Conservation (phyloP, 2,888 invertebrate genomes). For the Piscicola geometra region DNA sequence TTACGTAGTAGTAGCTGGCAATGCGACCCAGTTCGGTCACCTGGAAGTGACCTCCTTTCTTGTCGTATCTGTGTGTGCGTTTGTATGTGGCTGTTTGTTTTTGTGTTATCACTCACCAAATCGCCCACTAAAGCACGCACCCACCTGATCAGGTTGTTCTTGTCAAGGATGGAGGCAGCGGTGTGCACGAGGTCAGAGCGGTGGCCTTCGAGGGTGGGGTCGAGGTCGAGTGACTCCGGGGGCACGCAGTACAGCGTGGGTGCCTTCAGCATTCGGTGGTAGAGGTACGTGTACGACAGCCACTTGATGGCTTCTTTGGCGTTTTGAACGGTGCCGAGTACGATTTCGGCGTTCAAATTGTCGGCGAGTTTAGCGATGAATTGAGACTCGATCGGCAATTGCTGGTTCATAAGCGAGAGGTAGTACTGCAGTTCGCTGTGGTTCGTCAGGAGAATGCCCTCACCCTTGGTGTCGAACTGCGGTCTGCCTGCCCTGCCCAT, state of each 20-base stretch:
- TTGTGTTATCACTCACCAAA: too few relatives aligned
- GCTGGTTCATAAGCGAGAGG: slow-evolving; percentile 91
- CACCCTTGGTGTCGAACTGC: slow-evolving; percentile 95
- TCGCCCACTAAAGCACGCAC: neutral
- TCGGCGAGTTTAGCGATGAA: slow-evolving; percentile 86
- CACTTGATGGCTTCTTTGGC: slow-evolving; percentile 85
- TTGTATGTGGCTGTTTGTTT: neutral
- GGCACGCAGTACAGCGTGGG: slow-evolving; percentile 85
- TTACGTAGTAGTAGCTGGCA: slow-evolving; percentile 96
- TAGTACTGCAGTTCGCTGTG: slow-evolving; percentile 98
- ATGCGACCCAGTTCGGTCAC: slow-evolving; percentile 89
- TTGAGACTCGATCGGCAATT: slow-evolving; percentile 92
- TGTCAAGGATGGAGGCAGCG: slow-evolving; percentile 78
- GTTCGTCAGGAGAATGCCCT: slow-evolving; percentile 93
- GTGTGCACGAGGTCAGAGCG: slow-evolving; percentile 92
- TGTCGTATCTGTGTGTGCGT: slow-evolving; percentile 69
- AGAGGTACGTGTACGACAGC: slow-evolving; percentile 93
- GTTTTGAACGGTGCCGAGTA: slow-evolving; percentile 86
- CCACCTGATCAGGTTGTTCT: slow-evolving; percentile 72
- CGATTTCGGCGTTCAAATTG: slow-evolving; percentile 95
- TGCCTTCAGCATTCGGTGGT: slow-evolving; percentile 85
- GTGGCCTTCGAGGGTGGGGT: slow-evolving; percentile 78
- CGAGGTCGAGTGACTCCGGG: slow-evolving; percentile 64
- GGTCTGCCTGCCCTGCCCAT: slow-evolving; percentile 90
- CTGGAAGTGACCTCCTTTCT: slow-evolving; percentile 81